These are phyloP conservation scores for Molorchus minor DNA, from an alignment of 2,888 invertebrate species.

Conservation along the genomic window DNA sequence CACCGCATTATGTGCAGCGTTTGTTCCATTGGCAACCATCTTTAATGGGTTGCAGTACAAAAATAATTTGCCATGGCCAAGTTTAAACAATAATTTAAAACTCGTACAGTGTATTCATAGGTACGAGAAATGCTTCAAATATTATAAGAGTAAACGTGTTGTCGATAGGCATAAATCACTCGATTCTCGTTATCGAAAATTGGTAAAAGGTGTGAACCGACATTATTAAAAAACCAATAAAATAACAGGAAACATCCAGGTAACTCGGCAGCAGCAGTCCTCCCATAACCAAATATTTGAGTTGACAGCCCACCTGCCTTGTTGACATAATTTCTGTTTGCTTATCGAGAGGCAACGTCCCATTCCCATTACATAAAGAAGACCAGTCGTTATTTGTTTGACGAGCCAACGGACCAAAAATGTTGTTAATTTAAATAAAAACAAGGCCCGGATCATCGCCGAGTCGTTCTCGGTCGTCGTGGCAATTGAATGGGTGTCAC, in stretches of 20 bases:
- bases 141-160: no score
- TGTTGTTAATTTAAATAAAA: conserved; percentile 28
- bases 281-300: conserved; percentile 35
- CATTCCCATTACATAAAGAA: conserved; percentile 27
- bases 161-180: no score
- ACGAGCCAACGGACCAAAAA: conserved; percentile 36
- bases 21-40: no score
- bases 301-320: conserved; percentile 39
- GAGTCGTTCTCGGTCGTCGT: conserved; percentile 1
- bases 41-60: no score
- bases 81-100: no score
- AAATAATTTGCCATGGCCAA: no score
- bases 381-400: conserved; percentile 30
- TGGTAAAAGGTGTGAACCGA: conserved; percentile 21
- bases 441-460: conserved; percentile 3
- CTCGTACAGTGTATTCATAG: no score
- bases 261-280: conserved; percentile 34
- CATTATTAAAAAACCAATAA: conserved; percentile 16
- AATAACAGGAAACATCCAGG: conserved; percentile 27
- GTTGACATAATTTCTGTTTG: conserved; percentile 37
- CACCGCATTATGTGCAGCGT: conserved; percentile 36
- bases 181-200: conserved; percentile 5
- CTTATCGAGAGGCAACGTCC: conserved; percentile 31
- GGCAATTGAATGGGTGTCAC: not conserved
- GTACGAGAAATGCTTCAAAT: no score